Conservation (phyloP, 2,888 invertebrate species). For the Drosophila dives region DNA sequence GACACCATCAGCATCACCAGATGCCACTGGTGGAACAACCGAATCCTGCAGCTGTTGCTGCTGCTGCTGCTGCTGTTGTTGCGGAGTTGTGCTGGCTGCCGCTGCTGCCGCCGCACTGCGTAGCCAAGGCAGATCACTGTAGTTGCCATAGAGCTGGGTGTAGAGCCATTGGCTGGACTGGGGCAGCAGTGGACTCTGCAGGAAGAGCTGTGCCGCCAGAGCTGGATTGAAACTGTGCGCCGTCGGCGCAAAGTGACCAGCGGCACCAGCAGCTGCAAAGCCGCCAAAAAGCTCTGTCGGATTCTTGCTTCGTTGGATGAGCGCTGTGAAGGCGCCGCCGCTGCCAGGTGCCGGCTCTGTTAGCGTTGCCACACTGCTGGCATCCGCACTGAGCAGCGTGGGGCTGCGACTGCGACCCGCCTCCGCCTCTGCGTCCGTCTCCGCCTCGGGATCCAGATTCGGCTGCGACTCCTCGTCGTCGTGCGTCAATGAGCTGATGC, state of each 20-base stretch:
- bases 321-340: conserved; percentile 84
- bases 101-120: conserved; percentile 84
- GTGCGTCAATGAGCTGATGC: conserved; percentile 85
- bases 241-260: conserved; percentile 84
- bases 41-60: conserved; percentile 46
- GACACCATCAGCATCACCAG: conserved; percentile 72
- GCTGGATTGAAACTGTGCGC: conserved; percentile 86
- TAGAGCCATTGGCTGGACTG: conserved; percentile 92
- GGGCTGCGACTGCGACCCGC: conserved; percentile 59
- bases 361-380: conserved; percentile 51
- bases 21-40: conserved; percentile 7
- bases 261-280: conserved; percentile 86
- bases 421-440: conserved; percentile 31
- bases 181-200: conserved; percentile 90
- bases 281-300: conserved; percentile 82
- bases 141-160: conserved; percentile 90
- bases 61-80: conserved; percentile 31
- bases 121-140: conserved; percentile 89
- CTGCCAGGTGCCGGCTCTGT: conserved; percentile 56
- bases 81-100: conserved; percentile 79
- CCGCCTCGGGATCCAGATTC: conserved; percentile 33
- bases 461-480: conserved; percentile 81
- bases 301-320: conserved; percentile 85
- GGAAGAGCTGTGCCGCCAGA: conserved; percentile 89
- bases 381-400: conserved; percentile 44